Evolutionary conservation across 2,888 invertebrate genomes (phyloP).

Genomic region (Tuberolachnus salignus): DNA sequence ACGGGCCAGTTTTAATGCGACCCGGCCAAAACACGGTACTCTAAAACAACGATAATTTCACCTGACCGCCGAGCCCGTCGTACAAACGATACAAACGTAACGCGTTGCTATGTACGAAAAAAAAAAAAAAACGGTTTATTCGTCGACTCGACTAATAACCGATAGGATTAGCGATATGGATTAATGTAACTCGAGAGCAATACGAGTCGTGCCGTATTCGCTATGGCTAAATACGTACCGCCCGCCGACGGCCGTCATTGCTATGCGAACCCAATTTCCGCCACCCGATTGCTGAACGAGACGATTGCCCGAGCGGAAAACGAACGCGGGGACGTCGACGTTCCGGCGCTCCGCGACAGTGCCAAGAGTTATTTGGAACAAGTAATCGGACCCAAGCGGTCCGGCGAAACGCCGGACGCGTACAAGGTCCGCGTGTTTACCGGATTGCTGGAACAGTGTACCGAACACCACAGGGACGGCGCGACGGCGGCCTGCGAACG

Average conservation of each 20-base stretch:
- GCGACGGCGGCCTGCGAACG: rapidly evolving
- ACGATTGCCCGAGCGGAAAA: not conserved
- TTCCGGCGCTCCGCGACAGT: not conserved
- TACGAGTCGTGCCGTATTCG: too few relatives aligned
- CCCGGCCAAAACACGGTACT: too few relatives aligned
- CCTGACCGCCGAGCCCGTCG: too few relatives aligned
- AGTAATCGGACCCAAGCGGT: not conserved
- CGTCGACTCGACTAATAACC: too few relatives aligned
- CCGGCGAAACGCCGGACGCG: not conserved
- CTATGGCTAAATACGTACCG: too few relatives aligned
- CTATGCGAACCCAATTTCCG: not conserved
- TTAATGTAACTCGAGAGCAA: too few relatives aligned
- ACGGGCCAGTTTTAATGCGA: too few relatives aligned
- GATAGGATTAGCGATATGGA: too few relatives aligned
- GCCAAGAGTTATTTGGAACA: not conserved
- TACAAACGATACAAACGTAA: too few relatives aligned
- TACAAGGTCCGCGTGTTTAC: slow-evolving; percentile 10
- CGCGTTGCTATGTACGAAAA: too few relatives aligned
- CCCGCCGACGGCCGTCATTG: not conserved
- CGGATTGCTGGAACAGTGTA: not conserved
- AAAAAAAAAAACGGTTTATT: too few relatives aligned
- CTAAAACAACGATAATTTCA: too few relatives aligned
- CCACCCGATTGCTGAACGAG: not conserved
- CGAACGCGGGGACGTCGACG: not conserved
- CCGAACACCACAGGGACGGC: not conserved